A percentile compares a stretch with the other conserved stretches of the same genome.
These are phyloP conservation scores for Nebria ingens DNA, from an alignment of 1,140 invertebrate species.

Conservation along the genomic window DNA sequence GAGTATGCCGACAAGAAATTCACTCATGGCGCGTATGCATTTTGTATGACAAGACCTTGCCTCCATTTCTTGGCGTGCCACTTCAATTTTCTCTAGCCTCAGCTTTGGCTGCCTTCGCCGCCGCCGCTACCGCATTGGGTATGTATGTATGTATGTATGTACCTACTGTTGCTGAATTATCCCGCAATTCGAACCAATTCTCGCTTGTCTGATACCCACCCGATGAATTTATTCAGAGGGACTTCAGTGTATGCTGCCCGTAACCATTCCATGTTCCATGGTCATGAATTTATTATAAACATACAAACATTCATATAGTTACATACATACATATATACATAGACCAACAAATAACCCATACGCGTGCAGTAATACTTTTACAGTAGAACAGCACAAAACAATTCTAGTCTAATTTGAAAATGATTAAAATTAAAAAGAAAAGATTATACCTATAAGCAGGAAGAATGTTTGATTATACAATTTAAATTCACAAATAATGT, in stretches of 20 bases:
- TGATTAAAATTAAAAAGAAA: too few relatives aligned
- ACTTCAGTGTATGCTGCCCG: not conserved
- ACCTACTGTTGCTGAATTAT: slow-evolving; percentile 5
- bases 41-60: not conserved
- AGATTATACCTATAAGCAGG: too few relatives aligned
- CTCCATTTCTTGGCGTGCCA: not conserved
- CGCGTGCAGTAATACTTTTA: too few relatives aligned
- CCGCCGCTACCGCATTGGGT: not conserved
- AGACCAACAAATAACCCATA: too few relatives aligned
- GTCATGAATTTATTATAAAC: slow-evolving; percentile 5
- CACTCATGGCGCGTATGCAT: not conserved
- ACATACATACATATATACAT: too few relatives aligned
- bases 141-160: too few relatives aligned
- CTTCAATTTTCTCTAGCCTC: not conserved
- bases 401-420: too few relatives aligned
- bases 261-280: not conserved
- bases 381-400: too few relatives aligned
- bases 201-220: slow-evolving; percentile 6
- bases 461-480: too few relatives aligned
- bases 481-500: too few relatives aligned
- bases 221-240: slow-evolving; percentile 8
- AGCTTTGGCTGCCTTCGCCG: not conserved
- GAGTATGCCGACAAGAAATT: not conserved
- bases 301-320: too few relatives aligned
- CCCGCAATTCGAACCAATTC: slow-evolving; percentile 3